Evolutionary conservation across 2,888 invertebrate genomes (phyloP), one percentile per base, ranked within the genome.

Genomic region (Lithophane leautieri): DNA sequence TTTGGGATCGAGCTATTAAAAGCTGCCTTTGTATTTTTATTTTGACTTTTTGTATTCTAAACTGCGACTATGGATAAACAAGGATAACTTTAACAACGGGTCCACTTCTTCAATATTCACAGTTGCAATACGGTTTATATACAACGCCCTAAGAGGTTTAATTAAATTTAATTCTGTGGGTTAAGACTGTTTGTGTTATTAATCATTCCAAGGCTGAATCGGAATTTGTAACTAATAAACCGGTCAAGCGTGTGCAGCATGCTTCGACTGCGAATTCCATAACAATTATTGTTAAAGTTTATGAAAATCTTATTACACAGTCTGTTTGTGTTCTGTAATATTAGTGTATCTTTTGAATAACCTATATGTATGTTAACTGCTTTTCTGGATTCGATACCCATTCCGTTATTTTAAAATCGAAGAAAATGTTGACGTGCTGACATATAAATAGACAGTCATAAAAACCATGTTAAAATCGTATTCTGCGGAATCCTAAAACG

Each of bases 1-100:
- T 77, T 87, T 77, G 54, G 56, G 52, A 79, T 71, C 60, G 50
- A 71, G 62, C 72, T 84, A 79, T 86, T 88, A 81, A 73, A 78
- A 73, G 44, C n/a, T 70, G 42, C 52, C 58, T 71, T 68, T 50
- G 60, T 81, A 50, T 71, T 69, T 73, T 61, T 58, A 69, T 54
- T 70, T 50, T 22, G 34, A 56, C 28, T 66, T 61, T 61, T 72
- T 61, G 47, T 70, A 52, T 72, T 69, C 50, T 60, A 40, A 54
- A 28, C 19, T 52, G 16, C 6, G 34, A 11, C 8, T 65, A 11
- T 28, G 22, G 14, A 67, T 34, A 42, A 62, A 62, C 44, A 56
- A 66, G 7, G 7, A 34, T 25, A 28, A 28, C 9, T 34, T 54
- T 56, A 63, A 54, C 16, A 58, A 60, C 52, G 11, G 2, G n/a